Evolutionary conservation across 1,140 invertebrate species (phyloP).

Genomic region (Melanaphis sacchari): DNA sequence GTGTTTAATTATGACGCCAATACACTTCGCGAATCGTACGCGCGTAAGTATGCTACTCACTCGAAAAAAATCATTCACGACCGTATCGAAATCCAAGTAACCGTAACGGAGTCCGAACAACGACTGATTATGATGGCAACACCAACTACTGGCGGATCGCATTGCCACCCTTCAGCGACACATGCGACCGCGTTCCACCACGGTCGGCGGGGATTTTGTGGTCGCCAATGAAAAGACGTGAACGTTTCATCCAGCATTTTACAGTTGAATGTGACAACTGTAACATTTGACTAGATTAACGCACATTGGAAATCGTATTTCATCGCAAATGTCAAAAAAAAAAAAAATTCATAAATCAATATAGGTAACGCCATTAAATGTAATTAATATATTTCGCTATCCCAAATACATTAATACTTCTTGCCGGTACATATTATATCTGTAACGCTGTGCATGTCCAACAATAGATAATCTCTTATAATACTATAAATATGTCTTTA

Average conservation of each 20-base stretch:
- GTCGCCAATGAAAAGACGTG: not conserved
- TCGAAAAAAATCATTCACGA: not conserved
- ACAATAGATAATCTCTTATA: not conserved
- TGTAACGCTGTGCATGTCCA: rapidly evolving
- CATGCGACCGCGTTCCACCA: not conserved
- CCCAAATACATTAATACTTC: too few species aligned
- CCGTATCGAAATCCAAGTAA: not conserved
- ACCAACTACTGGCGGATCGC: conserved; percentile 5
- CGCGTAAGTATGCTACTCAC: not conserved
- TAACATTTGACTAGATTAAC: not conserved
- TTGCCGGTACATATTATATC: too few species aligned
- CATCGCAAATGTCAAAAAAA: not conserved
- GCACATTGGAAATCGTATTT: not conserved
- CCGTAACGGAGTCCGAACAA: conserved; percentile 44
- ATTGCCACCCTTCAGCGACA: conserved; percentile 15
- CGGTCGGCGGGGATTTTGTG: not conserved
- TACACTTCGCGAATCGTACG: not conserved
- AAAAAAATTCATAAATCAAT: not conserved
- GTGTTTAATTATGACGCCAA: not conserved
- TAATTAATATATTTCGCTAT: not conserved
- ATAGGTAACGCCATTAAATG: not conserved
- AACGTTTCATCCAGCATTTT: conserved; percentile 15
- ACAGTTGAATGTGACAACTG: not conserved
- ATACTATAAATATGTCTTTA: too few species aligned
- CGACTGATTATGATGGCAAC: conserved; percentile 39